Conservation (phyloP, 2,888 invertebrate species). For the Luperina nickerlii region DNA sequence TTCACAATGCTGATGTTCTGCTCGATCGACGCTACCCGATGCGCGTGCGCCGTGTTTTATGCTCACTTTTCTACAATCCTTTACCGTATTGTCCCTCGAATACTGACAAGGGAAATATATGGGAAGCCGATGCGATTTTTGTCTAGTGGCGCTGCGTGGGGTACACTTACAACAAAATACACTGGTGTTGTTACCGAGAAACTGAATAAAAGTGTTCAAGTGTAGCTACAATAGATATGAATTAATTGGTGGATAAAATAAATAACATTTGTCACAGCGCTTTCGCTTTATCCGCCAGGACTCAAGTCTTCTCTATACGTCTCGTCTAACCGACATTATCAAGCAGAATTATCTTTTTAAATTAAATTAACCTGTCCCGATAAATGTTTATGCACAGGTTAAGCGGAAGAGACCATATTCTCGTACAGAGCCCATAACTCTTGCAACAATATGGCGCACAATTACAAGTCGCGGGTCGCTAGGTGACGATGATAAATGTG, state of each 20-base stretch:
- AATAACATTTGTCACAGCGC: background rate
- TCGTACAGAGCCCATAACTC: constrained; percentile 82
- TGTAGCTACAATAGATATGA: constrained; percentile 9
- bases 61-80: constrained; percentile 85
- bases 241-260: constrained; percentile 14
- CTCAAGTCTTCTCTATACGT: background rate
- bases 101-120: constrained; percentile 86
- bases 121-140: constrained; percentile 86
- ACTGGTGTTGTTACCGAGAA: constrained; percentile 43
- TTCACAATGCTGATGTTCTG: constrained; percentile 78
- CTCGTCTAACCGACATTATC: constrained; percentile 41
- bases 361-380: constrained; percentile 57
- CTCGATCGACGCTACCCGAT: constrained; percentile 81
- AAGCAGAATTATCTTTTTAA: constrained; percentile 51
- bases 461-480: constrained; percentile 85
- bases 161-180: constrained; percentile 77
- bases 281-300: constrained; percentile 5
- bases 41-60: constrained; percentile 85
- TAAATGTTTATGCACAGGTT: constrained; percentile 67
- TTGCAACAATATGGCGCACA: constrained; percentile 88
- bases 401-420: constrained; percentile 84
- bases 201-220: constrained; percentile 42
- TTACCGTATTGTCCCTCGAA: constrained; percentile 83
- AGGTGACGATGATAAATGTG: constrained; percentile 89
- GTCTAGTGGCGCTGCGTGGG: constrained; percentile 87